Base-by-base conservation (phyloP, 2,797 vertebrate genomes). In the Furcifer pardalis region DNA sequence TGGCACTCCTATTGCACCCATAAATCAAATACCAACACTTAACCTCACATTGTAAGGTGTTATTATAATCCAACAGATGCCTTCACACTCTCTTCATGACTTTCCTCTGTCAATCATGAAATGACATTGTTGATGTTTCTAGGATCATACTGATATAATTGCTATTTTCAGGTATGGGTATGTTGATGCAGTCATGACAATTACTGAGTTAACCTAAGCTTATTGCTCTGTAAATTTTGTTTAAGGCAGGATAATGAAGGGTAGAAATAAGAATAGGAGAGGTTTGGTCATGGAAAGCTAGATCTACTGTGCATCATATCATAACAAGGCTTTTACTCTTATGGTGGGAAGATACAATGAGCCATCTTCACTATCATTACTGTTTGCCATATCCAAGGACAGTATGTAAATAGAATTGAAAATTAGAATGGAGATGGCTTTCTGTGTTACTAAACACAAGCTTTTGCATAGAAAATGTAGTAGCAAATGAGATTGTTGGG, bases 321-420 rank as follows among this genome's bases (percentile, higher is more conserved):
- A 72, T 0, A 23, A 77, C 10, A 44, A 1, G 62, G 25, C 69
- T 86, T 85, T 90, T 89, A 69, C 63, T 56, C 0, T 79, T 81
- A 27, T 59, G 52, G 25, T 56, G 74, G 78, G 87, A 88, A 35
- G 12, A n/a, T 83, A 82, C 40, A 84, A 79, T 83, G 12, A 13
- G 76, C 81, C 52, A 40, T 82, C 27, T 63, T 85, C 87, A 65
- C 21, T 66, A 1, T 25, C 73, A 6, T 62, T 4, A 56, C 85
- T 85, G 19, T 82, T 86, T 85, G 42, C 73, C 8, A 82, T 2
- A 84, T 80, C 2, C 1, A 87, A 69, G 8, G 37, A 13, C 0
- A 0, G 25, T 72, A 81, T 13, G 75, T 77, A 5, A 23, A 81
- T 52, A 4, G 68, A 69, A 35, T 0, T 9, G 1, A 72, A 42